Base-by-base conservation (phyloP, 2,888 invertebrate genomes). In the Acanthosepion lycidas region DNA sequence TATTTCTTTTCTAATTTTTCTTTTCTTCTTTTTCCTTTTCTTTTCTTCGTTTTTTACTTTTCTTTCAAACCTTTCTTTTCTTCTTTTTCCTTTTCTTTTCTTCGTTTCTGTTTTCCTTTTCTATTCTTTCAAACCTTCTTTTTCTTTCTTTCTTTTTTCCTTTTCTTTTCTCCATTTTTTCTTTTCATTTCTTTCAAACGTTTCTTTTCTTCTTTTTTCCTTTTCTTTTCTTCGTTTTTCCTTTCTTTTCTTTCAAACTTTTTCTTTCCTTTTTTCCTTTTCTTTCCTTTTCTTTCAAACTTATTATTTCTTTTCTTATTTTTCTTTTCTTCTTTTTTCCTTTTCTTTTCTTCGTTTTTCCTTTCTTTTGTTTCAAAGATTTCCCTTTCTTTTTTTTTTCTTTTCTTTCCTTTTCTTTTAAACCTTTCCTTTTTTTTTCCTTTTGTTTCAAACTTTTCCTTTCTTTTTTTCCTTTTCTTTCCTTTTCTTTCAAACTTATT, bases 111-210 rank as follows among this genome's bases (percentile, higher is more conserved):
- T n/a, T 28, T 8, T 26, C 1, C 64, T 28, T 78, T 20, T n/a
- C 9, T 9, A 2, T 15, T 78, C 12, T 8, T n/a, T n/a, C n/a
- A 9, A 42, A 42, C 8, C n/a, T 8, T 78, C 2, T 8, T 9
- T 78, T 12, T 12, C 18, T 0, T 2, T n/a, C 2, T 0, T 78
- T n/a, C n/a, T n/a, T n/a, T 2, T 6, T n/a, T n/a, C n/a, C 9
- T 9, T 12, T 15, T 78, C 12, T 8, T n/a, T n/a, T n/a, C n/a
- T n/a, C n/a, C n/a, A n/a, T n/a, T n/a, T n/a, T n/a, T n/a, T n/a
- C n/a, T n/a, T n/a, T n/a, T n/a, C 9, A 1, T 12, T 15, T 78
- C 12, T 8, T n/a, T n/a, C n/a, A 9, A 42, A 42, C 8, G n/a
- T n/a, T n/a, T n/a, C n/a, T 78, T 78, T 8, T 78, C 2, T n/a